Base-by-base conservation (phyloP, 2,888 invertebrate species). In the Mythimna pallens region DNA sequence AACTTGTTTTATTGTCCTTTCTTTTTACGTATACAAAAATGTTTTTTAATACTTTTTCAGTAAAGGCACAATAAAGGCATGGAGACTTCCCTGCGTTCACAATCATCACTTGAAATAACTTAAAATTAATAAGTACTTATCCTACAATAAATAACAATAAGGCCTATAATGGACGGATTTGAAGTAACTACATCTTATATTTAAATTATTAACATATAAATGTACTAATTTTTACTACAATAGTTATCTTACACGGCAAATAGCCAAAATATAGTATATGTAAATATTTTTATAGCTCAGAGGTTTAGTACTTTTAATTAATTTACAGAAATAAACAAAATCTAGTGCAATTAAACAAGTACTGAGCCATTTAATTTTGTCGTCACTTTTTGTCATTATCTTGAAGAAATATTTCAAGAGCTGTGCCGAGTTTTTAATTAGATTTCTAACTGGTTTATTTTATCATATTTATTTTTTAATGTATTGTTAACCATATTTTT, bases 91-190 rank as follows among this genome's bases (percentile, higher is more conserved):
- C 68, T 73, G 47, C 81, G 72, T 73, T 84, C 77, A 82, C 72
- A 80, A 82, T 78, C 64, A 85, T 82, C 79, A 85, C 77, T 80
- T 80, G 57, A 65, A 80, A 78, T 73, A 85, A 78, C 81, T 83
- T 78, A 84, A 76, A 78, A 76, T 76, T 83, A 73, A 43, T 70
- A 79, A 76, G 68, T 85, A 76, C 79, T 84, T 84, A 86, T 81
- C 54, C 91, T 95, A 95, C 77, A 95, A 96, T 96, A 96, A 96
- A 95, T 96, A 95, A 94, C 91, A 93, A 91, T 93, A 93, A 93
- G 92, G 92, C 89, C 88, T 92, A 91, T 82, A 90, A 86, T 94
- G 96, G 96, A 96, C 96, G 96, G 95, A 94, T 88, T 84, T 82
- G 78, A 86, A 88, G 83, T 90, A 89, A 88, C 82, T 88, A 89